Percentiles rank a stretch among this genome's conserved stretches.
Conservation (phyloP, 2,797 vertebrate genomes). For the Triplophysa yarkandensis region DNA sequence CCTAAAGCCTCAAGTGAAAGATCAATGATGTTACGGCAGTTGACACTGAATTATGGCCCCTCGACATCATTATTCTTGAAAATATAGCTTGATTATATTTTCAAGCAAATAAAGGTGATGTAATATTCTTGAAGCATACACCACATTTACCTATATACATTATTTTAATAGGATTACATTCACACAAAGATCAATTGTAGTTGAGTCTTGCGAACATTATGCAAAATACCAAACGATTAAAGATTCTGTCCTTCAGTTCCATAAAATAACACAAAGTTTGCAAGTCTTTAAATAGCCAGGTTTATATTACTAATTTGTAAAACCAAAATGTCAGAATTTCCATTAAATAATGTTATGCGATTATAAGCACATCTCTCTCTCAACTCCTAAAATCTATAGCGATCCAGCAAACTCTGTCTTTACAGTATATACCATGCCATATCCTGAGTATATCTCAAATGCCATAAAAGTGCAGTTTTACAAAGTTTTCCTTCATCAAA, state of each 20-base stretch:
- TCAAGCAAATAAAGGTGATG: constrained; percentile 24
- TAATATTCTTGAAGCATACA: constrained; percentile 20
- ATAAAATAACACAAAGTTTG: neutral
- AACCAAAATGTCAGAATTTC: no score
- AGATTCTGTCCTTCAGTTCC: constrained; percentile 1
- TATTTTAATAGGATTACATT: constrained; percentile 26
- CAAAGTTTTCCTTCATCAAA: no score
- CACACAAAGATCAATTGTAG: constrained; percentile 20
- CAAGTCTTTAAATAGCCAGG: no score
- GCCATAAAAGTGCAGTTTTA: no score
- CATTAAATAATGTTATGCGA: no score
- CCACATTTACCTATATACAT: neutral
- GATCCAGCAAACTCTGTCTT: no score
- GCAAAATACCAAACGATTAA: neutral
- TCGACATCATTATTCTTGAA: constrained; percentile 20
- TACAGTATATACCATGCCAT: no score
- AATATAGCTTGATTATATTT: constrained; percentile 2
- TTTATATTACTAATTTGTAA: no score
- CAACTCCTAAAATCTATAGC: no score
- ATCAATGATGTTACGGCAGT: constrained; percentile 14
- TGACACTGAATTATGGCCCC: constrained; percentile 3
- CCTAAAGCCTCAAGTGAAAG: constrained; percentile 10
- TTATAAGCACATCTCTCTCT: no score
- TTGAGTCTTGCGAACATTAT: constrained; percentile 17
- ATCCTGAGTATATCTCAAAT: no score